A percentile compares a stretch with the other conserved stretches of the same genome.
Evolutionary conservation across 2,797 vertebrate genomes (phyloP).

Genomic region (Argentina silus): DNA sequence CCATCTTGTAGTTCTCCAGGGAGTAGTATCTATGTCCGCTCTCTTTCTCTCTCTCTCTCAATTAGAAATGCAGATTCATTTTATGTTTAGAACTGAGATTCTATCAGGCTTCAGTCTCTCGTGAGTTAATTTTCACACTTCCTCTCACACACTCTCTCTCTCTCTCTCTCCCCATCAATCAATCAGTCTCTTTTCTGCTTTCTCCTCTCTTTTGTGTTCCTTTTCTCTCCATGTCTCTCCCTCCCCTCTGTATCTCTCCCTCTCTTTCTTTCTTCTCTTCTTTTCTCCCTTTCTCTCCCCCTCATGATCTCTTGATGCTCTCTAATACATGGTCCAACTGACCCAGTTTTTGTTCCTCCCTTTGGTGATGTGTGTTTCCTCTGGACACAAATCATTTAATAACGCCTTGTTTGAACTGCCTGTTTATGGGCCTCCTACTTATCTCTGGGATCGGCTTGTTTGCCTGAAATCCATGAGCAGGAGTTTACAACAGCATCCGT

Average conservation of each 20-base stretch:
- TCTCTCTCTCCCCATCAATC: conserved; percentile 20
- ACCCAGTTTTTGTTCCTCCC: conserved; percentile 53
- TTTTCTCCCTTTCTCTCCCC: conserved; percentile 1
- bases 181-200: conserved; percentile 17
- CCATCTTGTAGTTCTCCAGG: neutral
- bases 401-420: conserved; percentile 21
- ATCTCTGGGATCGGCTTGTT: conserved; percentile 11
- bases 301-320: neutral
- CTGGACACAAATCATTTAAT: conserved; percentile 26
- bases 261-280: conserved; percentile 2
- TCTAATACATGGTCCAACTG: conserved; percentile 30
- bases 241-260: neutral
- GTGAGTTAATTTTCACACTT: neutral
- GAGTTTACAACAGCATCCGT: neutral
- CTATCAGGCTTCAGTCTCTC: neutral
- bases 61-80: conserved; percentile 10
- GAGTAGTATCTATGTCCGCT: neutral
- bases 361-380: neutral
- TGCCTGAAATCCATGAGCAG: neutral
- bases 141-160: neutral
- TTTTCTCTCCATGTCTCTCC: conserved; percentile 12
- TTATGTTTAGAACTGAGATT: conserved; percentile 6
- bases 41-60: neutral
- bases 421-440: neutral
- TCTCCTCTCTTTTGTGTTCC: conserved; percentile 15